Conservation (phyloP, 1,140 invertebrate species). For the Lithobius niger region DNA sequence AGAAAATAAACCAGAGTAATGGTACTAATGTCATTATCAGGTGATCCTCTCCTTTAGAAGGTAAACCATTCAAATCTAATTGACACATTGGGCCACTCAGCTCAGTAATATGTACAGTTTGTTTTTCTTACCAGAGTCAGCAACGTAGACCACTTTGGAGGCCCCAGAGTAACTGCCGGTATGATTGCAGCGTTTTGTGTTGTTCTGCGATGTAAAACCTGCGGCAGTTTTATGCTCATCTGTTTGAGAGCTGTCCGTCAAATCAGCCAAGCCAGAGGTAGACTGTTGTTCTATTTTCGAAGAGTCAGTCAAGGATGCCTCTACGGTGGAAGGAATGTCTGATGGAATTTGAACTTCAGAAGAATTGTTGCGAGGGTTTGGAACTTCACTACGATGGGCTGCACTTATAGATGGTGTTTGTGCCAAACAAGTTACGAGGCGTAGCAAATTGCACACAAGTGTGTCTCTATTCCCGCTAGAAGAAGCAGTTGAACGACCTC, state of each 20-base stretch:
- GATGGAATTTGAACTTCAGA: slow-evolving; percentile 1
- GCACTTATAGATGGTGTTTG: slow-evolving; percentile 43
- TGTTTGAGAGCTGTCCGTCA: slow-evolving; percentile 38
- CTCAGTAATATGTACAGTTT: too few relatives aligned
- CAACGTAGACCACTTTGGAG: background rate
- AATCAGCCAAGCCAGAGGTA: background rate
- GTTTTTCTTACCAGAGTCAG: slow-evolving; percentile 7
- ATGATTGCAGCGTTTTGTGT: background rate
- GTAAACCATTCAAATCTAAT: too few relatives aligned
- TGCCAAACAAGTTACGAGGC: slow-evolving; percentile 50
- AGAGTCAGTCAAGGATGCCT: slow-evolving; percentile 17
- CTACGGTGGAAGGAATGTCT: background rate
- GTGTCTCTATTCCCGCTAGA: slow-evolving; percentile 37
- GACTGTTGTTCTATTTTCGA: slow-evolving; percentile 19
- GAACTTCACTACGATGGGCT: background rate
- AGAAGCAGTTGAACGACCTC: slow-evolving; percentile 42
- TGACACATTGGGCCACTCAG: too few relatives aligned
- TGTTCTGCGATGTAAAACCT: background rate
- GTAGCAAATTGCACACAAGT: slow-evolving; percentile 51
- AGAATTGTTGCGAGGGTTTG: background rate
- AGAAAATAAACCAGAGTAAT: too few relatives aligned
- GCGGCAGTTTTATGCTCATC: slow-evolving; percentile 56
- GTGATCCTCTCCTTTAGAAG: too few relatives aligned
- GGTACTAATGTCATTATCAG: too few relatives aligned
- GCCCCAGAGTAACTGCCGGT: background rate